phyloP scores from a whole-genome alignment of 2,113 vertebrate genomes.

The Callaeas wilsoni region DNA sequence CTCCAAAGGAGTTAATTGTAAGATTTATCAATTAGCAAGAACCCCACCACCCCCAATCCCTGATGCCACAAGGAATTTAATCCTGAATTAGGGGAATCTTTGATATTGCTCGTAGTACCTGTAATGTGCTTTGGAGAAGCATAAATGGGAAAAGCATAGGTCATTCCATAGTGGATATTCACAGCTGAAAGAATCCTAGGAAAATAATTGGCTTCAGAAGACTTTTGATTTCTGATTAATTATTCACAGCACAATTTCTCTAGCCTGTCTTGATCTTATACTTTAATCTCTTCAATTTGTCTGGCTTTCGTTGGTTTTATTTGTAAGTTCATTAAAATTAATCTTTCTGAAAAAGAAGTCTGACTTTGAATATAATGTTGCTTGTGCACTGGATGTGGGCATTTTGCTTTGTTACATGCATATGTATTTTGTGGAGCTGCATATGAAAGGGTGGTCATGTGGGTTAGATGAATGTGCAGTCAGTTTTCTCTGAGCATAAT shows the following conservation, averaged over 20 bases:
- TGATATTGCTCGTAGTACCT: not conserved
- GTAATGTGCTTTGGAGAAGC: not conserved
- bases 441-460: not conserved
- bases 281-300: slow-evolving; percentile 54
- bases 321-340: slow-evolving; percentile 57
- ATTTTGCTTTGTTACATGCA: not conserved
- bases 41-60: accelerated
- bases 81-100: not conserved
- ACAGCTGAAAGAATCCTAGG: not conserved
- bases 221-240: slow-evolving; percentile 47
- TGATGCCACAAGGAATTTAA: not conserved
- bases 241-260: slow-evolving; percentile 49
- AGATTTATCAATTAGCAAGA: not conserved
- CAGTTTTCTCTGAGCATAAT: not conserved
- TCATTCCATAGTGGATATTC: not conserved
- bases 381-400: not conserved
- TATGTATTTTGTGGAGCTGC: not conserved
- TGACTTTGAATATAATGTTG: not conserved
- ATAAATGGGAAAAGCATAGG: not conserved
- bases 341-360: slow-evolving; percentile 17
- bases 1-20: not conserved
- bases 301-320: slow-evolving; percentile 34
- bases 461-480: not conserved
- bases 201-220: slow-evolving; percentile 44
- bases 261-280: not conserved